Percentiles rank a stretch among this genome's conserved stretches.
Evolutionary conservation across 1,140 invertebrate species (phyloP).

Genomic region (Archivesica marissinica): DNA sequence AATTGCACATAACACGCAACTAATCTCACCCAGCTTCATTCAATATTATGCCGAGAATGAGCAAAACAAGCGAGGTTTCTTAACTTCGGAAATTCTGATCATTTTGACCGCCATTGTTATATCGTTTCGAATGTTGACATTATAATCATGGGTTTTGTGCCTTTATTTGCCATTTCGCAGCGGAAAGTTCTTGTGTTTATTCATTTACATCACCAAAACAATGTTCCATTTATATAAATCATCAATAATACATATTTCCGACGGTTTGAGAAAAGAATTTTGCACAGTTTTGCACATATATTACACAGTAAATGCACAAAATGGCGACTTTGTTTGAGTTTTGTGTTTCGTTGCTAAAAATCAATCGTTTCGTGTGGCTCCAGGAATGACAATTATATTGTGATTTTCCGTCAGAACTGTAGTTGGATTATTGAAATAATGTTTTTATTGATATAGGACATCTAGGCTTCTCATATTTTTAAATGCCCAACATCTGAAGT

Average conservation of each 20-base stretch:
- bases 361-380: neutral
- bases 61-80: neutral
- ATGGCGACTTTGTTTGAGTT: slow-evolving; percentile 51
- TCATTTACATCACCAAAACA: neutral
- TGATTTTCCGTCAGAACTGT: slow-evolving; percentile 14
- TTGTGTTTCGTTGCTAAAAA: slow-evolving; percentile 58
- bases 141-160: neutral
- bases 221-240: neutral
- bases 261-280: slow-evolving; percentile 1
- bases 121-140: neutral
- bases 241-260: neutral
- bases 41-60: slow-evolving; percentile 4
- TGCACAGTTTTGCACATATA: slow-evolving; percentile 15
- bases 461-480: neutral
- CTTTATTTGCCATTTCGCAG: neutral
- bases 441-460: neutral
- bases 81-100: neutral
- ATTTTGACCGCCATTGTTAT: slow-evolving; percentile 37
- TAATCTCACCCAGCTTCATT: slow-evolving; percentile 8
- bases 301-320: slow-evolving; percentile 50
- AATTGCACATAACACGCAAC: too few relatives aligned
- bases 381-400: neutral
- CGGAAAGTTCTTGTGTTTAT: neutral
- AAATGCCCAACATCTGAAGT: slow-evolving; percentile 35
- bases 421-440: slow-evolving; percentile 53